Conservation (phyloP, 2,797 vertebrate species). For the Hoplostethus atlanticus region DNA sequence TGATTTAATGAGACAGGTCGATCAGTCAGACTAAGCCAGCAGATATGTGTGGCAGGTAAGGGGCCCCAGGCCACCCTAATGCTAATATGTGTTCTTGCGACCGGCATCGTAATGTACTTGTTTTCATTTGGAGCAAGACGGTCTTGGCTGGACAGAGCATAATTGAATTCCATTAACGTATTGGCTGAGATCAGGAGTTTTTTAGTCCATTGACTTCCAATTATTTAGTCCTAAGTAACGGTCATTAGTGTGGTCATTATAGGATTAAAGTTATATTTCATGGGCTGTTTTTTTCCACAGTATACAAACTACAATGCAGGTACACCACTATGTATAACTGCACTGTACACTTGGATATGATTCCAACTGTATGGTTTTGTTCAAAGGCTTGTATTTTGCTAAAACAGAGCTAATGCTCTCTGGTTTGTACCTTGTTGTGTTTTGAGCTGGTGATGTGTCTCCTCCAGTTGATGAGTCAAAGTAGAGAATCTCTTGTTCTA, state of each 20-base stretch:
- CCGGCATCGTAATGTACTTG: slow-evolving; percentile 37
- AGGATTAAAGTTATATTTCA: slow-evolving; percentile 43
- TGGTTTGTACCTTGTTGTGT: neutral
- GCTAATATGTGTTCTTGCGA: slow-evolving; percentile 44
- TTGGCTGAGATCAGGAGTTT: slow-evolving; percentile 65
- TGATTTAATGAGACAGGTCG: slow-evolving; percentile 62
- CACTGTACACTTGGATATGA: neutral
- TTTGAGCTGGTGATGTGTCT: neutral
- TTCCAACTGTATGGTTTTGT: neutral
- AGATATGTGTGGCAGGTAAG: slow-evolving; percentile 46
- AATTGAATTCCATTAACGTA: slow-evolving; percentile 73
- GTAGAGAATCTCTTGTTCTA: neutral
- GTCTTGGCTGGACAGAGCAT: slow-evolving; percentile 42
- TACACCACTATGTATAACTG: neutral
- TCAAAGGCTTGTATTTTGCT: neutral
- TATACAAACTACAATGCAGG: neutral
- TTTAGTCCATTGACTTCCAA: slow-evolving; percentile 55
- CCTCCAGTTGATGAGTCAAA: neutral
- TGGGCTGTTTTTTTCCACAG: slow-evolving; percentile 14
- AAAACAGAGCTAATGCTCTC: too few species aligned
- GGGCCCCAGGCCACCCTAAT: slow-evolving; percentile 23
- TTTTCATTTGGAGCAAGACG: slow-evolving; percentile 51
- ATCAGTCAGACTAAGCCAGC: slow-evolving; percentile 54
- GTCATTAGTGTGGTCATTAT: slow-evolving; percentile 62
- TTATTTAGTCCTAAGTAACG: slow-evolving; percentile 48